These are phyloP conservation scores for Eristalis tenax DNA, from an alignment of 2,888 invertebrate genomes.

Conservation along the genomic window DNA sequence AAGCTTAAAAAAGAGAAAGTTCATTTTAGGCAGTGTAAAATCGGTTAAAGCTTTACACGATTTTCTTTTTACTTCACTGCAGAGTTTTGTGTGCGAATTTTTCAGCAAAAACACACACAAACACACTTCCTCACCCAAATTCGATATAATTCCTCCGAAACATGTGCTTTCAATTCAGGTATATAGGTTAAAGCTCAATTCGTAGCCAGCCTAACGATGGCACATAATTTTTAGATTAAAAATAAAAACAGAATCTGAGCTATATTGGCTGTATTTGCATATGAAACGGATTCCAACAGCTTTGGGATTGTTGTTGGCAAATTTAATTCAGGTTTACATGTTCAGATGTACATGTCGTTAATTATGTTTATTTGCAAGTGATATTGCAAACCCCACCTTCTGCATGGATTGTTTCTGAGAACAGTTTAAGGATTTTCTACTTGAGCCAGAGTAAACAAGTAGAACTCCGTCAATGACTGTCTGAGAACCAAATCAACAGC, in stretches of 20 bases:
- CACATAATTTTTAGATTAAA: conserved; percentile 21
- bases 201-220: conserved; percentile 19
- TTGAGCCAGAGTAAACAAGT: no score
- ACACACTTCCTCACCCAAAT: background rate
- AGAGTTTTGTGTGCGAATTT: conserved; percentile 56
- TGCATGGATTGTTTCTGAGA: no score
- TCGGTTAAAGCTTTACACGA: conserved; percentile 54
- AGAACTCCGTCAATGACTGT: background rate
- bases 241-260: background rate
- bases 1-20: conserved; percentile 67
- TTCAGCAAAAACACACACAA: conserved; percentile 11
- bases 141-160: conserved; percentile 17
- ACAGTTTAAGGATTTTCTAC: no score
- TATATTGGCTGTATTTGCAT: background rate
- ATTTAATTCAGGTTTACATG: background rate
- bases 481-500: conserved; percentile 1
- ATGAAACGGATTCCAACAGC: background rate
- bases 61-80: conserved; percentile 46
- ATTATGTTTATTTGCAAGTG: background rate
- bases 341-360: background rate
- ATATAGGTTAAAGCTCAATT: conserved; percentile 49
- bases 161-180: conserved; percentile 54
- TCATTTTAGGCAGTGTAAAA: conserved; percentile 47
- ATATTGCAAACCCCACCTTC: no score
- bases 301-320: background rate